Conservation (phyloP, 2,113 vertebrate species). For the Terrapene triunguis region DNA sequence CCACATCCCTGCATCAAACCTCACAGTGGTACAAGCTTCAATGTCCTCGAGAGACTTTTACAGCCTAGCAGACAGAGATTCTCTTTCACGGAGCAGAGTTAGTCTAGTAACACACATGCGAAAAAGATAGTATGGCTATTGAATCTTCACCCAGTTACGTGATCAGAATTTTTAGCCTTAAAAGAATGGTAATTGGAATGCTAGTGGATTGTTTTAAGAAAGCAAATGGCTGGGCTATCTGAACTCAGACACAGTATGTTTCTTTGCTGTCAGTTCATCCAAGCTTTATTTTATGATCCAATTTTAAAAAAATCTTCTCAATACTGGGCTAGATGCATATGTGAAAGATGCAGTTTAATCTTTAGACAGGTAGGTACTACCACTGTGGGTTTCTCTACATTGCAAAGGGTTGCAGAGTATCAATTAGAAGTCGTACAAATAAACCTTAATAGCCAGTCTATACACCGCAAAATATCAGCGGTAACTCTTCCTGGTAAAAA, state of each 20-base stretch:
- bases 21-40: neutral
- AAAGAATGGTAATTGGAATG: neutral
- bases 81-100: neutral
- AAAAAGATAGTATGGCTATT: neutral
- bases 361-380: neutral
- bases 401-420: neutral
- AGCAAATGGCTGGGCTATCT: neutral
- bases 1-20: neutral
- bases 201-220: neutral
- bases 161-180: constrained; percentile 39
- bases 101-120: neutral
- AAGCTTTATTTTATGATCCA: constrained; percentile 20
- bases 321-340: neutral
- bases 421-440: neutral
- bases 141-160: constrained; percentile 29
- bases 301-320: constrained; percentile 16
- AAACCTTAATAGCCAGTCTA: neutral
- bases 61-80: neutral
- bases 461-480: neutral
- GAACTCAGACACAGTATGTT: neutral
- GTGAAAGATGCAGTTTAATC: neutral
- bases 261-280: neutral
- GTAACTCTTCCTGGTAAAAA: neutral
- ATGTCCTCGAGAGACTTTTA: neutral
- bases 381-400: neutral